Evolutionary conservation across 2,797 vertebrate genomes (phyloP), one percentile per base, ranked within the genome.

Genomic region (Neosalanx taihuensis): DNA sequence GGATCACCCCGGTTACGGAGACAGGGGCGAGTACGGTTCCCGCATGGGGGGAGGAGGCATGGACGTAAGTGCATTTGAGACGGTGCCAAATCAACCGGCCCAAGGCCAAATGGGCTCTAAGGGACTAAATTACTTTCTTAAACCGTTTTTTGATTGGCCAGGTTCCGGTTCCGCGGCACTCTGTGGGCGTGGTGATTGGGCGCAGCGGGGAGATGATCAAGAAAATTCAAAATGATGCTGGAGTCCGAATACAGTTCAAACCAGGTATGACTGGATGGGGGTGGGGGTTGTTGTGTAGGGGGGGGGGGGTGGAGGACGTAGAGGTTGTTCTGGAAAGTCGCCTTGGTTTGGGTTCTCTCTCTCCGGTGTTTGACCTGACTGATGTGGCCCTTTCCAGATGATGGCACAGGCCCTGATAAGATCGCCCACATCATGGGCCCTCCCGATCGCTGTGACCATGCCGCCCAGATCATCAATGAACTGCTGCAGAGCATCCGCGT

Each of bases 121-220:
- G 41, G 10, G 41, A 46, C 41, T 12, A 46, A 13, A 46, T 46
- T 9, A 46, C 41, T 46, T 12, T 46, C 17, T 5, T 1, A 1
- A 5, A 46, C 12, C 12, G 41, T 46, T 46, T 17, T 56, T 15
- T 46, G 23, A 23, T 64, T 18, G 26, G 26, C 3, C 33, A 69
- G 64, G 62, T 72, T 17, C 67, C 67, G 9, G 67, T 69, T 31
- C 67, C 67, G 0, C 67, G 67, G 7, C 67, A 69, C 35, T 69
- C 67, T 69, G 67, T 69, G 0, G 93, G 92, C 0, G 93, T 94
- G 1, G 93, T 94, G 37, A 94, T 94, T 0, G 93, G 93, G 9
- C 91, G 92, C 58, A 93, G 89, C 0, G 93, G 93, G n/a, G 93
- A 94, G 46, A 94, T 94, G 93, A 94, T 94, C 64, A 94, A 94